Evolutionary conservation across 2,888 invertebrate genomes (phyloP), one percentile per base, ranked within the genome.

Genomic region (Proisotoma minuta): DNA sequence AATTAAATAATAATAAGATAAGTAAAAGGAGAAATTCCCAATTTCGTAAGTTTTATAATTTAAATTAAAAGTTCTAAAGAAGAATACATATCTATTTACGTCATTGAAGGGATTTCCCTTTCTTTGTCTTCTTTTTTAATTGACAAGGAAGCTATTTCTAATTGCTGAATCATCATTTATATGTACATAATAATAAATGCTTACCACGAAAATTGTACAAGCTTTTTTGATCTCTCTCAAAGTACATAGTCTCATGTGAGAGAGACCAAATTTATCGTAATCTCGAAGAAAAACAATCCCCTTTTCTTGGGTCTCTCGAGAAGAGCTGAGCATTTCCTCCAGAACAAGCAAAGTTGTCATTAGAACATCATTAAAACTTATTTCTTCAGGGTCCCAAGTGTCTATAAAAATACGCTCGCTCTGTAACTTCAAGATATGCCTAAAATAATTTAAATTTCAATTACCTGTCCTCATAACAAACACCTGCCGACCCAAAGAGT

Each of bases 201-300:
- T 74, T 72, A 77, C 77, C 62, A 75, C 74, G 52, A 75, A 70
- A 47, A 77, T 65, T 39, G 72, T 69, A 51, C 76, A 63, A 50
- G 78, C 73, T 64, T 77, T 75, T 34, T 76, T 75, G 5, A 77
- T 77, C 60, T 78, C 73, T 10, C 74, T 75, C 2, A 78, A 77
- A 3, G 77, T 75, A 54, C 78, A 73, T 56, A 76, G 74, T 72
- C 76, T 75, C 15, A 75, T 74, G 54, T 80, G 79, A 23, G 74
- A 71, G 65, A 79, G 74, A 29, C 77, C 75, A 50, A 81, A 73
- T 22, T 76, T 77, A 29, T 75, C 76, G 67, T 81, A 75, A 74
- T 82, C 81, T 22, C 79, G 75, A 27, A 82, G 73, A 26, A 77
- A 73, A 1, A 77, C 73, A 22, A 79, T 57, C 20, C 79, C 79